phyloP scores from a whole-genome alignment of 2,113 vertebrate genomes.

The Laticauda laticaudata region DNA sequence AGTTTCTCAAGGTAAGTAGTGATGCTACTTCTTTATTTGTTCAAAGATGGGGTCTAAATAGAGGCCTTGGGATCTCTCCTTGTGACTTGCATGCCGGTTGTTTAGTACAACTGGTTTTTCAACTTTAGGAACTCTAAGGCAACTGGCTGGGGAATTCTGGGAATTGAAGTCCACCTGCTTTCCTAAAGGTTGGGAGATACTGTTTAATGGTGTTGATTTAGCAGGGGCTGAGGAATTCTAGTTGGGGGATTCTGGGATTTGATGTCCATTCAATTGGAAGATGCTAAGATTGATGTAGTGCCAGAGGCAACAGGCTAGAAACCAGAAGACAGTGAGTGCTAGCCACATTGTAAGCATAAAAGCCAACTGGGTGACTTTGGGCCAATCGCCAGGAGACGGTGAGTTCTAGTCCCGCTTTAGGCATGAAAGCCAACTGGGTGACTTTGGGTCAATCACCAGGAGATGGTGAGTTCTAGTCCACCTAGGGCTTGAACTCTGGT shows the following conservation, averaged over 20 bases:
- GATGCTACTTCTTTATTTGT: neutral
- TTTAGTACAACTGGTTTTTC: neutral
- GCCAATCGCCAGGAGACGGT: no score
- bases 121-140: neutral
- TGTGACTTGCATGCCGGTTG: no score
- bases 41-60: neutral
- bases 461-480: no score
- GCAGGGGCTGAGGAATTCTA: neutral
- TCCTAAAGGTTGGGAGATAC: no score
- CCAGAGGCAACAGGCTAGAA: neutral
- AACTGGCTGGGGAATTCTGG: no score
- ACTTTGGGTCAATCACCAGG: no score
- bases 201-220: neutral
- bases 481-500: no score
- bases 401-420: no score
- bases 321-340: neutral
- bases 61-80: no score
- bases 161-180: no score
- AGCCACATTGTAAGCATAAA: neutral
- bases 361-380: no score
- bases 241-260: neutral
- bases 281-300: neutral
- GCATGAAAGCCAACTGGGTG: no score
- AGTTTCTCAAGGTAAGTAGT: conserved; percentile 84
- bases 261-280: neutral